Percentiles rank a stretch among this genome's conserved stretches.
These are phyloP conservation scores for Melopsittacus undulatus DNA, from an alignment of 2,797 vertebrate species.

Conservation along the genomic window DNA sequence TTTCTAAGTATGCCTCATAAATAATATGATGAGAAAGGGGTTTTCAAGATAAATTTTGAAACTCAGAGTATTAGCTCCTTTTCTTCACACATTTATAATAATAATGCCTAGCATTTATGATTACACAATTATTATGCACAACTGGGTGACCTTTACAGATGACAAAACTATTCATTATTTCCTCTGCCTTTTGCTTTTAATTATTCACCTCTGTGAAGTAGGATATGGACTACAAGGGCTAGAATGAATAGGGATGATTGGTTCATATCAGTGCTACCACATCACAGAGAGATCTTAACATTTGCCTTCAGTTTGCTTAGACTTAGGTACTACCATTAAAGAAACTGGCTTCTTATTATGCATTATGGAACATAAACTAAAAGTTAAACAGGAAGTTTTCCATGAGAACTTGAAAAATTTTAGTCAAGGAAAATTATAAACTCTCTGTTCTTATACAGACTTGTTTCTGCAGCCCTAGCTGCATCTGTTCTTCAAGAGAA, in stretches of 20 bases:
- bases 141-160: slow-evolving; percentile 40
- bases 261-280: background rate
- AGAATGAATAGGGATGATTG: background rate
- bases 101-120: background rate
- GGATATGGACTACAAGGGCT: background rate
- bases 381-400: background rate
- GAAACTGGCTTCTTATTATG: background rate
- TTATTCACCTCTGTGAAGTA: background rate
- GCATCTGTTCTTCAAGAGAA: background rate
- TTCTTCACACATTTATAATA: background rate
- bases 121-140: background rate
- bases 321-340: background rate
- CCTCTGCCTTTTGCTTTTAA: slow-evolving; percentile 52
- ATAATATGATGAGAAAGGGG: background rate
- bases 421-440: background rate
- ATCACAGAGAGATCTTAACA: background rate
- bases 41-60: background rate
- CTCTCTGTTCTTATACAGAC: rapidly evolving
- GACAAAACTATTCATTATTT: slow-evolving; percentile 50
- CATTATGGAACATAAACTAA: background rate
- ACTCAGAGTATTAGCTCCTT: background rate
- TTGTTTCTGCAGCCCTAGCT: background rate
- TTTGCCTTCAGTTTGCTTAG: background rate
- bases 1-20: background rate
- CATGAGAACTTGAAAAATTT: background rate